phyloP scores from a whole-genome alignment of 92 coral and sea anemone species.

The Epizoanthus scotinus region DNA sequence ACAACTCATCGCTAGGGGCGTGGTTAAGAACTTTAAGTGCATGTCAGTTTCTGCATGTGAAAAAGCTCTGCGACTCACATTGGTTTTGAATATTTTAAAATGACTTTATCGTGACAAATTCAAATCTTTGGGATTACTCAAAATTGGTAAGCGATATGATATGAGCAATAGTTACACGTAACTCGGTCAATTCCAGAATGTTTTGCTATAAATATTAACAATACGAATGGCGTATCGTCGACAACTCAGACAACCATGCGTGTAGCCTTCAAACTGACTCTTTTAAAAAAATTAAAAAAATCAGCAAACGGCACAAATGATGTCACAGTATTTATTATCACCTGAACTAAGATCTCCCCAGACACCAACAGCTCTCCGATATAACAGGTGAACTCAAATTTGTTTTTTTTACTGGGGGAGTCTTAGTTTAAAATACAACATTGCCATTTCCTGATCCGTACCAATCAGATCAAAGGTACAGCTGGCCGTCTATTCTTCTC shows the following conservation, averaged over 20 bases:
- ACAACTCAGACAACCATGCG: not conserved
- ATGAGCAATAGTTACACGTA: not conserved
- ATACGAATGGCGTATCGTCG: not conserved
- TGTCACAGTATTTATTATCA: not conserved
- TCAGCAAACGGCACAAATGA: not conserved
- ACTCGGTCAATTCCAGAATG: conserved; percentile 26
- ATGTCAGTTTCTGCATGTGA: conserved; percentile 20
- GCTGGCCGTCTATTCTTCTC: not conserved
- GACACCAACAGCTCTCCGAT: conserved; percentile 9
- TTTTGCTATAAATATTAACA: not conserved
- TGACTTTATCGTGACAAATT: not conserved
- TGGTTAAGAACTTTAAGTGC: conserved; percentile 39
- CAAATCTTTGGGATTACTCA: not conserved
- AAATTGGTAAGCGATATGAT: not conserved
- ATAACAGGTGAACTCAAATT: conserved; percentile 3
- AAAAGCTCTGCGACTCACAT: conserved; percentile 9
- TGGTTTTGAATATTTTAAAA: not conserved
- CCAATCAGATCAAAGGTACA: conserved; percentile 28
- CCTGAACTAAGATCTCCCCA: not conserved
- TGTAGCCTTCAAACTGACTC: not conserved
- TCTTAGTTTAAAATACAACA: not conserved
- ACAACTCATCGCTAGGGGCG: conserved; percentile 50
- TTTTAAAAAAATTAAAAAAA: no score
- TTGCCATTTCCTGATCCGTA: conserved; percentile 3
- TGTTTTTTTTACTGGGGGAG: no score